A percentile compares a stretch with the other conserved stretches of the same genome.
phyloP scores from a whole-genome alignment of 1,140 invertebrate genomes.

The Eufriesea mexicana region DNA sequence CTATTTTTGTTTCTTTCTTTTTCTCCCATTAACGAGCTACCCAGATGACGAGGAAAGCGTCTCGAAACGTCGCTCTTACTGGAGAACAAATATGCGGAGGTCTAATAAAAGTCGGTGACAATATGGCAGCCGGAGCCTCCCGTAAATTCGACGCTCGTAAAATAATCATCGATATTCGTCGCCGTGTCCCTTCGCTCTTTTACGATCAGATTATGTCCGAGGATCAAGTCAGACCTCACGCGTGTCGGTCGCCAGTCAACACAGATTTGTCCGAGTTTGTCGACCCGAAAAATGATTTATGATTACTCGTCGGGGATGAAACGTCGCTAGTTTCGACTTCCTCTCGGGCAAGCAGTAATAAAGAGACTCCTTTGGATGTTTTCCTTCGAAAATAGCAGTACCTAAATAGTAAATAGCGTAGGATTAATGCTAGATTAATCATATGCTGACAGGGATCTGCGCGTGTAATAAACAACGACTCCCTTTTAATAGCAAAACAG shows the following conservation, averaged over 20 bases:
- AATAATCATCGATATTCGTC: conserved; percentile 34
- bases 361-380: too few relatives aligned
- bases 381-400: too few relatives aligned
- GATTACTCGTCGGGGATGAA: neutral
- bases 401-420: too few relatives aligned
- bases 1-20: too few relatives aligned
- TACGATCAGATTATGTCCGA: conserved; percentile 22
- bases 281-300: neutral
- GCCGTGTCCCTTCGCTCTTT: neutral
- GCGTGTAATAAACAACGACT: too few relatives aligned
- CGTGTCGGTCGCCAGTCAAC: neutral
- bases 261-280: conserved; percentile 19
- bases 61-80: neutral
- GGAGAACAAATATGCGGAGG: neutral
- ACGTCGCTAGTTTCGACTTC: too few relatives aligned
- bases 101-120: neutral
- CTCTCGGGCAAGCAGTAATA: too few relatives aligned
- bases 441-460: too few relatives aligned
- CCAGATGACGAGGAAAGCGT: neutral
- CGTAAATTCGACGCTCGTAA: conserved; percentile 23
- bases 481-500: too few relatives aligned
- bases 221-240: neutral
- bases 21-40: too few relatives aligned
- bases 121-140: neutral
- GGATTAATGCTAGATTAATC: too few relatives aligned